Base-by-base conservation (phyloP, 2,888 invertebrate species). In the Ochlodes sylvanus region DNA sequence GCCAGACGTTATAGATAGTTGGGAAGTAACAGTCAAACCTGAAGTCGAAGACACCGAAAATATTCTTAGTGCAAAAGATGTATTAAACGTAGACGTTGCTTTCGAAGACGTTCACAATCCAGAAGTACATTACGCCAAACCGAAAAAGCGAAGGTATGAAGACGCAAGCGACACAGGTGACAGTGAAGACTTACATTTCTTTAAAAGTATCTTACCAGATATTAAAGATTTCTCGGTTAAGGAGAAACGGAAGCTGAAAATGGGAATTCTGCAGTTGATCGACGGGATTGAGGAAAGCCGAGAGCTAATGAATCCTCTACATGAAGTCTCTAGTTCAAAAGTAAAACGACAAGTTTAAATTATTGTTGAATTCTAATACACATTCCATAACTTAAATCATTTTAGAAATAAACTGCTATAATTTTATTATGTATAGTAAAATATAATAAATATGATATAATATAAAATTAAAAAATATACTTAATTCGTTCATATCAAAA, bases 191-290 rank as follows among this genome's bases (percentile, higher is more conserved):
- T 72, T 87, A 80, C 89, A 90, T 68, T 94, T 94, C 79, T 94
- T 94, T 60, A 89, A 87, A 73, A 94, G 94, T 78, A 87, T 94
- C 61, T 73, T 94, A 47, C 94, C 94, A 10, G 94, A 94, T 74
- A 90, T 94, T 60, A 87, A 85, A 38, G 79, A 84, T 19, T 85
- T 94, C 73, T 89, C 88, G n/a, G 83, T 87, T 4, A 86, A 88
- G 65, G 94, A 94, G 71, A 94, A 94, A 67, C 84, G 94, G 12
- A 92, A 89, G 76, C 85, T 94, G 0, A 94, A 94, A 84, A 94
- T 94, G 72, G 92, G 92, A 7, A 85, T 94, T 65, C 79, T 94
- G 21, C 84, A 91, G 73, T 76, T 94, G 21, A 94, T 94, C 61
- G 93, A 94, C 74, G 90, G 94, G 38, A 78, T 85, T 52, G 84